Percentiles rank a stretch among this genome's conserved stretches.
phyloP scores from a whole-genome alignment of 2,797 vertebrate species.

The Pogoniulus pusillus region DNA sequence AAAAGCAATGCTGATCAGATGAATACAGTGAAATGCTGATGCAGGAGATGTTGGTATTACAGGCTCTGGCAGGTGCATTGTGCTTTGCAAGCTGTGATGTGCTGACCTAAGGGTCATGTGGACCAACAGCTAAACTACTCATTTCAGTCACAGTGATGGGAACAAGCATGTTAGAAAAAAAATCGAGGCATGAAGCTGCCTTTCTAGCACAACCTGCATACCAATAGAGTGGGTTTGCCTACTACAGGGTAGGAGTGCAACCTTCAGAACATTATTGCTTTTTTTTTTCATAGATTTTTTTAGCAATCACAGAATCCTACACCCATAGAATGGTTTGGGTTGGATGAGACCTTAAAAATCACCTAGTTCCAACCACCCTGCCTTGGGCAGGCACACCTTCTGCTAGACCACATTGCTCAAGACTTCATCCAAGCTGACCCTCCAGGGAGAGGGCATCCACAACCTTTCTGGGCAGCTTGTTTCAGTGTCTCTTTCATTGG shows the following conservation, averaged over 20 bases:
- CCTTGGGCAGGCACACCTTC: too few species aligned
- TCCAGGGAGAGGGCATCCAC: too few species aligned
- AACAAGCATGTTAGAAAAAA: not conserved
- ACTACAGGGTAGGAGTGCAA: not conserved
- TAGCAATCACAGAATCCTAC: not conserved
- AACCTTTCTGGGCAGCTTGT: too few species aligned
- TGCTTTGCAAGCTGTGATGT: not conserved
- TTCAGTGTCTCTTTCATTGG: too few species aligned
- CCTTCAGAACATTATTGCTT: not conserved
- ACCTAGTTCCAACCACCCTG: too few species aligned
- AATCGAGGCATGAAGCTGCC: not conserved
- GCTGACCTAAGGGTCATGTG: not conserved
- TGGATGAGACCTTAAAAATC: too few species aligned
- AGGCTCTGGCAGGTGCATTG: not conserved
- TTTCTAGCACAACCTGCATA: not conserved
- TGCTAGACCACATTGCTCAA: too few species aligned
- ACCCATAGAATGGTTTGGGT: too few species aligned
- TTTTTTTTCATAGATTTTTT: not conserved
- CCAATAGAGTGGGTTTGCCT: not conserved
- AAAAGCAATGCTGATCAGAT: not conserved
- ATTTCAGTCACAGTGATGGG: conserved; percentile 22
- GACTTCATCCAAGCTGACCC: too few species aligned
- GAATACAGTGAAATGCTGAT: conserved; percentile 18
- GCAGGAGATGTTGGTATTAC: not conserved
- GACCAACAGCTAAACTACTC: conserved; percentile 14